These are phyloP conservation scores for Mixornis gularis DNA, from an alignment of 2,113 vertebrate species.

Conservation along the genomic window DNA sequence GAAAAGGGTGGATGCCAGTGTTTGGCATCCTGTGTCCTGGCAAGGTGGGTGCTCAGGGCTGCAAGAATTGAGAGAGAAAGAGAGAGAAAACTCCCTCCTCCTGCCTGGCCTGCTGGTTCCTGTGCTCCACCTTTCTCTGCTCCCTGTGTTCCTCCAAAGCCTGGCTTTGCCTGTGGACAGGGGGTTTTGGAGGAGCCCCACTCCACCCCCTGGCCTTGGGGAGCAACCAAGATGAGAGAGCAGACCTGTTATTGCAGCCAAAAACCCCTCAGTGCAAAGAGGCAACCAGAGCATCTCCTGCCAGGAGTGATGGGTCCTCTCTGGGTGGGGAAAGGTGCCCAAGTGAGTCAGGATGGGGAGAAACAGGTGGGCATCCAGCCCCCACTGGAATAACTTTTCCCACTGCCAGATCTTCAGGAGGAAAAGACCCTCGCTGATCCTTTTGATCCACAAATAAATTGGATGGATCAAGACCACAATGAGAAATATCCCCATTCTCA, in stretches of 20 bases:
- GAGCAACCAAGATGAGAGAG: not conserved
- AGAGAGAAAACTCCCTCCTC: not conserved
- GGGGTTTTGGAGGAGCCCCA: not conserved
- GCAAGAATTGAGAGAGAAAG: not conserved
- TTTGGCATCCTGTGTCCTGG: not conserved
- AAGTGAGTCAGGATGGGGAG: not conserved
- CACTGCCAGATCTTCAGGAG: not conserved
- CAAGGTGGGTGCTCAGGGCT: not conserved
- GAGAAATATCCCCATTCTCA: conserved; percentile 1
- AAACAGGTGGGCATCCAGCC: not conserved
- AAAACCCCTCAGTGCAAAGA: not conserved
- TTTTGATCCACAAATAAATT: not conserved
- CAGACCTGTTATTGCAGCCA: not conserved
- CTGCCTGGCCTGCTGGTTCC: not conserved
- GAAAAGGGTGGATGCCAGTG: not conserved
- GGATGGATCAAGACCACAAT: not conserved
- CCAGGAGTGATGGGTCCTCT: fast-evolving
- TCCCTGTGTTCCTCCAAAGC: not conserved
- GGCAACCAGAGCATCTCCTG: fast-evolving
- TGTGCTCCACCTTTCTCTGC: not conserved
- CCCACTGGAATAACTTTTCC: not conserved
- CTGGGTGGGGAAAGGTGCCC: not conserved
- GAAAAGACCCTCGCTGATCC: not conserved
- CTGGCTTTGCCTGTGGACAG: not conserved
- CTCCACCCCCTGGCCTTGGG: not conserved